Evolutionary conservation across 2,888 invertebrate species (phyloP), one percentile per base, ranked within the genome.

Genomic region (Drosophila picticornis): DNA sequence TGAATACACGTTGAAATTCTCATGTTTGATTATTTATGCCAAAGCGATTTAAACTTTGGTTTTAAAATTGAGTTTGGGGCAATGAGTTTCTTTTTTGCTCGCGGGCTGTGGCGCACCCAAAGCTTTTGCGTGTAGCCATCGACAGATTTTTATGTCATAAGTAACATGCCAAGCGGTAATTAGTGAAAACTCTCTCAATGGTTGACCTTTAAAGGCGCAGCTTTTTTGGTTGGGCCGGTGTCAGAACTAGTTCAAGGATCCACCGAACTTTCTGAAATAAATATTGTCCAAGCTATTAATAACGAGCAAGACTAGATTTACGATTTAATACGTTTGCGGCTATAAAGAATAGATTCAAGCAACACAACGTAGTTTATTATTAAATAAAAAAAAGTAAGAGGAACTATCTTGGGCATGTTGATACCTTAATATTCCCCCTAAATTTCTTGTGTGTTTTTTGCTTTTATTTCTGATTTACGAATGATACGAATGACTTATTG

Each of bases 81-180:
- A 2, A 57, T 13, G 19, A 7, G 25, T 58, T 46, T 19, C 4
- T 19, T 16, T 34, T 25, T 7, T 11, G 29, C 32, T 50, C 31
- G 16, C 19, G 29, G 25, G 27, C 7, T 36, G 43, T 52, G 73
- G 43, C 58, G 36, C 63, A 55, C 81, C 73, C 46, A 48, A 46
- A 57, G 62, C 27, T 27, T 56, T 72, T 64, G 60, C 62, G 81
- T 71, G 75, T 64, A n/a, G 40, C 53, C 58, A 56, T 62, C 32
- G 38, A 59, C 62, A 86, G 73, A 78, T 83, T 89, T 81, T 69
- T 53, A 85, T 85, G 74, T 69, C 84, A 84, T 83, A 75, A 88
- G 77, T 83, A 83, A 84, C 88, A 89, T 84, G 90, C 84, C 85
- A 89, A 77, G 77, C 59, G 31, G 90, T 88, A 84, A 84, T 84